These are phyloP conservation scores for Gavialis gangeticus DNA, from an alignment of 2,113 vertebrate genomes.

Conservation along the genomic window DNA sequence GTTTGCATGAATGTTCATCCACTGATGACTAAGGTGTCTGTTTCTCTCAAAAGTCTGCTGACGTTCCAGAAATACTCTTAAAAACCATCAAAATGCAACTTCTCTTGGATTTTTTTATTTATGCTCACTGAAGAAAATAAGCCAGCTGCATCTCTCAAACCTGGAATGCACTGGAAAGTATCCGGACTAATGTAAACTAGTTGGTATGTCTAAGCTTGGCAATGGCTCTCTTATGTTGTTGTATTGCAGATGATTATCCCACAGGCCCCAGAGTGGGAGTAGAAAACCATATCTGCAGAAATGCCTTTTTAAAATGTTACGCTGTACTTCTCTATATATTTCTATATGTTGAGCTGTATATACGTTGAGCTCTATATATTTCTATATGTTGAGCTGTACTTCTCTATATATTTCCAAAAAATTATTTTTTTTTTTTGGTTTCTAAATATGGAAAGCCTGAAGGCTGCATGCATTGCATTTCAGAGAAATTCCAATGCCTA, in stretches of 20 bases:
- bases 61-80: background rate
- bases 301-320: background rate
- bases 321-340: too few species aligned
- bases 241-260: background rate
- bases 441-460: background rate
- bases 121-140: background rate
- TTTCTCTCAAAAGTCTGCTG: background rate
- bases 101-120: too few species aligned
- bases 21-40: background rate
- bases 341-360: background rate
- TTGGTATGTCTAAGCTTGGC: background rate
- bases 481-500: background rate
- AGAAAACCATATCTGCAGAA: background rate
- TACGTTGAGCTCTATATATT: too few species aligned
- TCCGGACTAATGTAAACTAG: too few species aligned
- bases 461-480: background rate
- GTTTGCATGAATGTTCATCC: background rate
- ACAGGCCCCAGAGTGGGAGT: background rate
- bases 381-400: background rate
- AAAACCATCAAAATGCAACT: background rate
- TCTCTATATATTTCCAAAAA: too few species aligned
- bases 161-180: background rate
- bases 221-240: background rate
- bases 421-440: background rate
- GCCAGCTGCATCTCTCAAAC: background rate